Conservation (phyloP, 2,888 invertebrate species). For the Strigamia maritima region DNA sequence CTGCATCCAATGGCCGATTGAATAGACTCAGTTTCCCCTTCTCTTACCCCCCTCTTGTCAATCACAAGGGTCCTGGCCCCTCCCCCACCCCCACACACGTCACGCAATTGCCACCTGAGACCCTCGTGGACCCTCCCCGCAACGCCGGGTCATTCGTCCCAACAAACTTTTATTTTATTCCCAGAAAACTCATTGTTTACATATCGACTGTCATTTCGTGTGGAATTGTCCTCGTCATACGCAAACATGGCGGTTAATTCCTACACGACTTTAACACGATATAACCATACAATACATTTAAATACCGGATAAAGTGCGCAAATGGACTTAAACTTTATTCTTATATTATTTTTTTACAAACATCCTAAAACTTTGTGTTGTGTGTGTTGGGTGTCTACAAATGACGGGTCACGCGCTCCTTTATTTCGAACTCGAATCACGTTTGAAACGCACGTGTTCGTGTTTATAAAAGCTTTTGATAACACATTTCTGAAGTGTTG, state of each 20-base stretch:
- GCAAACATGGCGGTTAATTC: too few species aligned
- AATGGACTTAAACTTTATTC: too few species aligned
- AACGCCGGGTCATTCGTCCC: neutral
- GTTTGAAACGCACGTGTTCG: neutral
- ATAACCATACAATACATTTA: too few species aligned
- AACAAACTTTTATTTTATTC: neutral
- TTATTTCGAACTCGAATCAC: neutral
- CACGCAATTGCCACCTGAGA: slow-evolving; percentile 8
- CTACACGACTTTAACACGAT: too few species aligned
- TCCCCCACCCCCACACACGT: slow-evolving; percentile 6
- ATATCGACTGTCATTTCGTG: too few species aligned
- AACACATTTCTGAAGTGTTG: slow-evolving; percentile 20
- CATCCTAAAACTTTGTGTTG: too few species aligned
- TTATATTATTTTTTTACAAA: too few species aligned
- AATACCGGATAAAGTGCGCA: too few species aligned
- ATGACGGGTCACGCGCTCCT: neutral
- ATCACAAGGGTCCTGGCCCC: neutral
- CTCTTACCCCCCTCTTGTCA: slow-evolving; percentile 17
- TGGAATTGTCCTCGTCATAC: too few species aligned
- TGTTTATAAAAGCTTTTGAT: slow-evolving; percentile 22
- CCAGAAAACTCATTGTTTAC: neutral
- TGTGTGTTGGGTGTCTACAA: neutral
- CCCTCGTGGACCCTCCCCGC: neutral
- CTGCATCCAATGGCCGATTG: slow-evolving; percentile 34
- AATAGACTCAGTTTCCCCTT: slow-evolving; percentile 2